Evolutionary conservation across 2,797 vertebrate species (phyloP).

Genomic region (Discoglossus pictus): DNA sequence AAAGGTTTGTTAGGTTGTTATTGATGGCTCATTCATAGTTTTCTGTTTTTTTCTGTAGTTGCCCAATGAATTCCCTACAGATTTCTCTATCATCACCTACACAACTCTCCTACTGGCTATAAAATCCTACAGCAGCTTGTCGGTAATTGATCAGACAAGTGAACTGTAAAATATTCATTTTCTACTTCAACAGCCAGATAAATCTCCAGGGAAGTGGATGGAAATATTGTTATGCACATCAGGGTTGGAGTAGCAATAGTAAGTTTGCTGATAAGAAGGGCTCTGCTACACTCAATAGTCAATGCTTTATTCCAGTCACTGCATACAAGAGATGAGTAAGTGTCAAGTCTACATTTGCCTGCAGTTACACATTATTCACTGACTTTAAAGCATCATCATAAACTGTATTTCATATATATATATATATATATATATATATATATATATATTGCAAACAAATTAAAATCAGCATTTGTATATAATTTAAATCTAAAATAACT

Average conservation of each 20-base stretch:
- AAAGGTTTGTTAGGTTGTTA: constrained; percentile 67
- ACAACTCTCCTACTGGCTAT: constrained; percentile 84
- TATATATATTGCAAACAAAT: too few species aligned
- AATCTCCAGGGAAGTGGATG: constrained; percentile 94
- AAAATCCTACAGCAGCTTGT: constrained; percentile 98
- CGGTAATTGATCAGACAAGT: constrained; percentile 99
- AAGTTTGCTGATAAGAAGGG: constrained; percentile 81
- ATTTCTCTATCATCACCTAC: constrained; percentile 85
- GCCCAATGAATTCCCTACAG: constrained; percentile 77
- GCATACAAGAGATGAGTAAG: constrained; percentile 54
- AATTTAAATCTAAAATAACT: too few species aligned
- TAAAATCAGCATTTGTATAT: too few species aligned
- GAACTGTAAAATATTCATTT: constrained; percentile 99
- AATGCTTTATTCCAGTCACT: constrained; percentile 69
- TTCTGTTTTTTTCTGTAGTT: constrained; percentile 69
- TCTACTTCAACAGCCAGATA: constrained; percentile 99
- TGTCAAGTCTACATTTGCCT: constrained; percentile 60
- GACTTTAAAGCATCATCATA: too few species aligned
- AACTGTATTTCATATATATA: too few species aligned
- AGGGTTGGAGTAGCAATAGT: constrained; percentile 79
- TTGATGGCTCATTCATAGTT: constrained; percentile 73
- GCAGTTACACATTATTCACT: constrained; percentile 62
- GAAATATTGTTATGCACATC: constrained; percentile 97
- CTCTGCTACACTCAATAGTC: constrained; percentile 69
- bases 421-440: too few species aligned